Evolutionary conservation across 2,888 invertebrate species (phyloP).

Genomic region (Adineta ricciae): DNA sequence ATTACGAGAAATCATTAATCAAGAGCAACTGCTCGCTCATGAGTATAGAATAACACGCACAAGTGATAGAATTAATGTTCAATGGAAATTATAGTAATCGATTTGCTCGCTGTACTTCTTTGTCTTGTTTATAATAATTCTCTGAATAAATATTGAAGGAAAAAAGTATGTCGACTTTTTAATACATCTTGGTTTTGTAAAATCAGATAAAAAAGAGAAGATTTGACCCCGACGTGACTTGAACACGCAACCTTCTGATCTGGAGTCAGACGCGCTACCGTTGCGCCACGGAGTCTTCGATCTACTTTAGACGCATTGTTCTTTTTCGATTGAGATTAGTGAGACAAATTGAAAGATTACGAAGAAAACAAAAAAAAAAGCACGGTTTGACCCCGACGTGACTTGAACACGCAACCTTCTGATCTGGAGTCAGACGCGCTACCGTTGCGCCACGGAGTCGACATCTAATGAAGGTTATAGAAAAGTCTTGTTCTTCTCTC

Average conservation of each 20-base stretch:
- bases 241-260: constrained; percentile 15
- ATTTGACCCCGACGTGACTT: constrained; percentile 3
- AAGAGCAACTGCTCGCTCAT: neutral
- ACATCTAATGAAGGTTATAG: neutral
- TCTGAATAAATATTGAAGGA: too few relatives aligned
- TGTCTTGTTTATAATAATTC: too few relatives aligned
- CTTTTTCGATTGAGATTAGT: neutral
- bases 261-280: neutral
- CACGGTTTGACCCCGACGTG: neutral
- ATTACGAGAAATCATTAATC: neutral
- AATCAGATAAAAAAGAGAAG: too few relatives aligned
- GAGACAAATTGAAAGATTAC: neutral
- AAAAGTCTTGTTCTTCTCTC: neutral
- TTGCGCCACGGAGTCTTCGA: neutral
- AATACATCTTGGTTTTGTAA: too few relatives aligned
- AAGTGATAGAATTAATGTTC: neutral
- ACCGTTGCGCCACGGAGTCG: constrained; percentile 15
- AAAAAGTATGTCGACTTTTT: too few relatives aligned
- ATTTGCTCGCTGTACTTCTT: neutral
- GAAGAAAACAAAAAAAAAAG: constrained; percentile 6
- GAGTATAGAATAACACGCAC: neutral
- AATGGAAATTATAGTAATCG: neutral
- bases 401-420: constrained; percentile 9
- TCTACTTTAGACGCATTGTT: neutral
- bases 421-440: constrained; percentile 15